These are phyloP conservation scores for Drosophila fuyamai DNA, from an alignment of 1,140 invertebrate species.

Conservation along the genomic window DNA sequence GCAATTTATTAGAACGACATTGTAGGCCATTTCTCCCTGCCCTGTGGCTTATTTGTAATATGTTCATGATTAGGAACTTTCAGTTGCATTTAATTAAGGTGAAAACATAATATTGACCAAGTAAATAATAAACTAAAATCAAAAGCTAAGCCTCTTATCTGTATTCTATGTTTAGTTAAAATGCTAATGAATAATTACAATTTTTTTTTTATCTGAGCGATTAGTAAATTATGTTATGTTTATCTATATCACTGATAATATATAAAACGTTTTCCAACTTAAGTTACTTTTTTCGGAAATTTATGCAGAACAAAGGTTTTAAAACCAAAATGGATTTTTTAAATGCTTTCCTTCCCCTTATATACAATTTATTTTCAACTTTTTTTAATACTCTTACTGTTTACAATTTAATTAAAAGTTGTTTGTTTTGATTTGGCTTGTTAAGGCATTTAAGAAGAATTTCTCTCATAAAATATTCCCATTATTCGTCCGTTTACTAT, in stretches of 20 bases:
- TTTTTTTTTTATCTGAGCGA: no score
- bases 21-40: neutral
- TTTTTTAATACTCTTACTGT: neutral
- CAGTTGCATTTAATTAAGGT: neutral
- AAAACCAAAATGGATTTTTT: neutral
- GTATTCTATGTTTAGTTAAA: no score
- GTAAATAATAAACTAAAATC: neutral
- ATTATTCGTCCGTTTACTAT: neutral
- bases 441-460: neutral
- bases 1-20: conserved; percentile 13
- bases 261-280: no score
- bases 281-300: no score
- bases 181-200: no score
- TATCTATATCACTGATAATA: no score
- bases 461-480: neutral
- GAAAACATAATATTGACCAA: neutral
- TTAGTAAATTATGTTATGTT: no score
- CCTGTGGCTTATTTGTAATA: neutral
- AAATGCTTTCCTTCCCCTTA: neutral
- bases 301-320: no score
- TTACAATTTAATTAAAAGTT: conserved; percentile 29
- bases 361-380: neutral
- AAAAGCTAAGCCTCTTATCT: no score
- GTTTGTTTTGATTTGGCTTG: neutral
- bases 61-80: neutral